Conservation (phyloP, 2,888 invertebrate species). For the Drosophila nigricruria region DNA sequence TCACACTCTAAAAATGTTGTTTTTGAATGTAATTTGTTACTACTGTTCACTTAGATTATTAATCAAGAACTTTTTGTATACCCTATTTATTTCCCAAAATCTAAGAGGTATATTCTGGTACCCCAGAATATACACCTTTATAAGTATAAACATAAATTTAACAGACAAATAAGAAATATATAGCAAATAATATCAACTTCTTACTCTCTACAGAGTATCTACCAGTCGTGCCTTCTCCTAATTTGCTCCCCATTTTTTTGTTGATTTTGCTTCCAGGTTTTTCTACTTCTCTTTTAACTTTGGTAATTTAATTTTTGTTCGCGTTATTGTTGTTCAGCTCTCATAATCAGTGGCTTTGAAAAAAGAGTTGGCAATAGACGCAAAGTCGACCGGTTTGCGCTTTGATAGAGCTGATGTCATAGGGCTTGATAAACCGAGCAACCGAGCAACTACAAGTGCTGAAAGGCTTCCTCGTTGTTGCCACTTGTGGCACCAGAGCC, state of each 20-base stretch:
- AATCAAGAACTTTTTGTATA: not conserved
- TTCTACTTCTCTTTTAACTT: slow-evolving; percentile 44
- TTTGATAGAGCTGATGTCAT: slow-evolving; percentile 72
- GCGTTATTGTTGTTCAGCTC: slow-evolving; percentile 22
- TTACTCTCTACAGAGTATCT: not conserved
- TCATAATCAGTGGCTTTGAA: slow-evolving; percentile 67
- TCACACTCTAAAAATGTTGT: no score
- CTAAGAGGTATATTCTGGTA: not conserved
- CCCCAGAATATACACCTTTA: not conserved
- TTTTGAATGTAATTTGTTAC: no score
- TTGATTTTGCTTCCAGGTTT: slow-evolving; percentile 26
- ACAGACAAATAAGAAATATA: not conserved
- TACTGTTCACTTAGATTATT: no score
- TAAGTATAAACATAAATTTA: no score
- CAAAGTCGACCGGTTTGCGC: slow-evolving; percentile 68
- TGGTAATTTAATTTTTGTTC: slow-evolving; percentile 41
- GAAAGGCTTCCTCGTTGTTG: slow-evolving; percentile 33
- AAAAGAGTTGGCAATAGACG: slow-evolving; percentile 54
- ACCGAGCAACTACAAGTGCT: slow-evolving; percentile 12
- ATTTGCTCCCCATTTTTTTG: slow-evolving; percentile 9
- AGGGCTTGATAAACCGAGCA: slow-evolving; percentile 37
- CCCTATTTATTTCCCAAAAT: not conserved
- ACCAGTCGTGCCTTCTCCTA: not conserved
- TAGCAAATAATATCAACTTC: not conserved
- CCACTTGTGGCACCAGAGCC: slow-evolving; percentile 54